Conservation (phyloP, 2,888 invertebrate species). For the Cerceris rybyensis region DNA sequence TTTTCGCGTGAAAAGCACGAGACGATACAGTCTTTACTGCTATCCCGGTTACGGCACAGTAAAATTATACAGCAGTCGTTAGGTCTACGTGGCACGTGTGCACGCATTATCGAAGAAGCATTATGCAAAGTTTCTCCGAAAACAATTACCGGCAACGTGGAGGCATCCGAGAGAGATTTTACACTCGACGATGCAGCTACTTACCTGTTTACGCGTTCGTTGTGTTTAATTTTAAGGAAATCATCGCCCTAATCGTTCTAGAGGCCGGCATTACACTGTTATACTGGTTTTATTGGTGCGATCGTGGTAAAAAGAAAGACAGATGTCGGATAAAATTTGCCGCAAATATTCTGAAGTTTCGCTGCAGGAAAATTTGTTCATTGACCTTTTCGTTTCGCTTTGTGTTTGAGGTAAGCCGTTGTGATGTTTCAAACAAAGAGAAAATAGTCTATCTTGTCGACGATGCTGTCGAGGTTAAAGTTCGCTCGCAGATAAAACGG, state of each 20-base stretch:
- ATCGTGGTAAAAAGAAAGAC: too few relatives aligned
- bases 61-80: slow-evolving; percentile 59
- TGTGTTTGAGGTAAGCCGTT: too few relatives aligned
- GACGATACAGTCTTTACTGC: slow-evolving; percentile 40
- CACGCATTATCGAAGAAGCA: slow-evolving; percentile 73
- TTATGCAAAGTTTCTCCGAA: slow-evolving; percentile 68
- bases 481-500: too few relatives aligned
- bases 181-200: slow-evolving; percentile 14
- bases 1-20: slow-evolving; percentile 17
- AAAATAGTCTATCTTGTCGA: too few relatives aligned
- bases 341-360: too few relatives aligned
- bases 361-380: too few relatives aligned
- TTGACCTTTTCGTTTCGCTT: too few relatives aligned
- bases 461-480: too few relatives aligned
- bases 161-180: background rate
- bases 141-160: slow-evolving; percentile 37
- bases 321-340: too few relatives aligned
- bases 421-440: too few relatives aligned
- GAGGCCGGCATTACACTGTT: background rate
- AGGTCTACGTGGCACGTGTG: slow-evolving; percentile 55
- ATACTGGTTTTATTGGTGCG: background rate
- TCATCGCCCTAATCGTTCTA: background rate
- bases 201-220: slow-evolving; percentile 38
- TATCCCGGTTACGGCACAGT: slow-evolving; percentile 42
- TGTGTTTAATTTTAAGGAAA: slow-evolving; percentile 30